Evolutionary conservation across 2,113 vertebrate genomes (phyloP).

Genomic region (Embiotoca jacksoni): DNA sequence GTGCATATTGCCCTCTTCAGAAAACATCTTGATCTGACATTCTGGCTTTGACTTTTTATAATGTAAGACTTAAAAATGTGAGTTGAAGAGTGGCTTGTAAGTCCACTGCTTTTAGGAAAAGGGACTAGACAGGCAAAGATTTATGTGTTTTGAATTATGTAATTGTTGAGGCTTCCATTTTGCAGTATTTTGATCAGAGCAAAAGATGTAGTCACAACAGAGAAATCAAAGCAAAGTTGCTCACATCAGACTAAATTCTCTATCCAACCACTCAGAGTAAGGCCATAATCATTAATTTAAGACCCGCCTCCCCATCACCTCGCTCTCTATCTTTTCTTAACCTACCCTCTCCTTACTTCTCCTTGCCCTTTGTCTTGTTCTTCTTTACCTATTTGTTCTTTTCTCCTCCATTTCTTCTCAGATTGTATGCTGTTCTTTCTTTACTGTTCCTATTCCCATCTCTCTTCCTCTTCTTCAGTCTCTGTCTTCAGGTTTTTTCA

Average conservation of each 20-base stretch:
- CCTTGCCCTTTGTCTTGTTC: background rate
- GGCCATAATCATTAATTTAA: background rate
- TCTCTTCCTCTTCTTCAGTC: background rate
- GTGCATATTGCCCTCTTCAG: background rate
- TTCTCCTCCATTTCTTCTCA: background rate
- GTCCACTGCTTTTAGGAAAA: background rate
- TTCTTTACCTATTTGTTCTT: slow-evolving; percentile 2
- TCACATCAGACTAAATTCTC: slow-evolving; percentile 4
- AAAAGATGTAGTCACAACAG: background rate
- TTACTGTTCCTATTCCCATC: background rate
- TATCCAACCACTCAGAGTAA: background rate
- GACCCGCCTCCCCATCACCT: background rate
- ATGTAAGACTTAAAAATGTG: background rate
- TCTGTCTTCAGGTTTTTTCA: background rate
- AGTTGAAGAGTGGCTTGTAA: background rate
- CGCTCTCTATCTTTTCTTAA: background rate
- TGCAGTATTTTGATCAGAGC: background rate
- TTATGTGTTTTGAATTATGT: background rate
- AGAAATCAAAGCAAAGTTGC: background rate
- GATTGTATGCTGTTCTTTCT: background rate
- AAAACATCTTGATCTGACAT: background rate
- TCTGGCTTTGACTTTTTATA: background rate
- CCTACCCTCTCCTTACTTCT: background rate
- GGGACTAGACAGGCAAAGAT: no score
- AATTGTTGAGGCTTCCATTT: background rate